Percentiles rank a stretch among this genome's conserved stretches.
phyloP scores from a whole-genome alignment of 2,888 invertebrate species.

The Conomelus anceps region DNA sequence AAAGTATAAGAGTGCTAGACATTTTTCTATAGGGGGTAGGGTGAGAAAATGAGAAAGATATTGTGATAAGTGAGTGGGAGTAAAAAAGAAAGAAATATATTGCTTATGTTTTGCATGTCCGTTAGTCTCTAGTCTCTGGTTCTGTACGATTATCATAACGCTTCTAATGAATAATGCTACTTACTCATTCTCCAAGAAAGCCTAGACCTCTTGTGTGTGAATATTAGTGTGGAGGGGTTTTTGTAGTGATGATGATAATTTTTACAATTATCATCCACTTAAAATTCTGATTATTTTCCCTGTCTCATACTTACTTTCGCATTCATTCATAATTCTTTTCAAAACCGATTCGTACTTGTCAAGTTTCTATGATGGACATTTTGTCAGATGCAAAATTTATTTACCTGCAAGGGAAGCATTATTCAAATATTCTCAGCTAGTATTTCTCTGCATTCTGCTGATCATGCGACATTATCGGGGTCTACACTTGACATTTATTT shows the following conservation, averaged over 20 bases:
- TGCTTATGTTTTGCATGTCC: not conserved
- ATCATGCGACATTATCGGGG: not conserved
- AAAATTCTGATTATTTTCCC: not conserved
- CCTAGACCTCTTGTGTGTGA: no score
- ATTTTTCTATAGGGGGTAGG: no score
- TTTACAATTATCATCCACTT: not conserved
- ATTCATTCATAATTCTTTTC: not conserved
- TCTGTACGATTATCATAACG: not conserved
- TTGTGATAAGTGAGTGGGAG: not conserved
- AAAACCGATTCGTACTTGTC: not conserved
- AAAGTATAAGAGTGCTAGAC: not conserved
- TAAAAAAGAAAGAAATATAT: not conserved
- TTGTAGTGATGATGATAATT: not conserved
- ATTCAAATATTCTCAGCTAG: not conserved
- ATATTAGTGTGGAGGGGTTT: not conserved
- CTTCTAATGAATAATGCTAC: not conserved
- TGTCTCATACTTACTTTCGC: not conserved
- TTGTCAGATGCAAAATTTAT: not conserved
- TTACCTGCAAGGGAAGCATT: not conserved
- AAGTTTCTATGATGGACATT: not conserved
- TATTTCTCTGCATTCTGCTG: not conserved
- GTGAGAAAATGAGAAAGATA: not conserved
- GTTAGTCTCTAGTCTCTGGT: not conserved
- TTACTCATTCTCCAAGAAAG: not conserved
- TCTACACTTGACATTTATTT: not conserved